Percentiles rank a stretch among this genome's conserved stretches.
phyloP scores from a whole-genome alignment of 2,888 invertebrate genomes.

The Megastigmus dorsalis region DNA sequence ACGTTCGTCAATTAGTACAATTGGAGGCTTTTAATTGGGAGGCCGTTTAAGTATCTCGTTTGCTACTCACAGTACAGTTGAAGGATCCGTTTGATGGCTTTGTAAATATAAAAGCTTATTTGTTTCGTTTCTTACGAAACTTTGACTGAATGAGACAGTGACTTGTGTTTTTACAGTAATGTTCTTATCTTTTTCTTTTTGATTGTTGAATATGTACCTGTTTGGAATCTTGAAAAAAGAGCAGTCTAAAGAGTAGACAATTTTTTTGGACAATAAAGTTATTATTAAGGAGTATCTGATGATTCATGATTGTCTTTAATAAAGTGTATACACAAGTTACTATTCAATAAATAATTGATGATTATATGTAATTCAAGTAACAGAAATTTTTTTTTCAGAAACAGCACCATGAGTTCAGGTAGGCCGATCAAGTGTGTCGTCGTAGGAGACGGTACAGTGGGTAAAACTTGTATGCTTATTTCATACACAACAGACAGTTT shows the following conservation, averaged over 20 bases:
- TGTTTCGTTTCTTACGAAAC: background rate
- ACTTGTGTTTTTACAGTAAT: too few species aligned
- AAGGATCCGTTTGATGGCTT: conserved; percentile 19
- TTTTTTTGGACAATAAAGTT: too few species aligned
- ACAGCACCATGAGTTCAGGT: conserved; percentile 87
- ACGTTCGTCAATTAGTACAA: conserved; percentile 16
- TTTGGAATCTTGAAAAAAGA: background rate
- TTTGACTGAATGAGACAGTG: background rate
- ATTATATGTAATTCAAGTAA: too few species aligned
- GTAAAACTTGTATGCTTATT: conserved; percentile 95
- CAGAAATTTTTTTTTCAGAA: conserved; percentile 42
- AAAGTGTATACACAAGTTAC: too few species aligned
- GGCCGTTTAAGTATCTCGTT: conserved; percentile 1
- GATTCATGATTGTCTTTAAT: too few species aligned
- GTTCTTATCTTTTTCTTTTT: too few species aligned
- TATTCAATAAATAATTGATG: background rate
- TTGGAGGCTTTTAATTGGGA: conserved; percentile 39
- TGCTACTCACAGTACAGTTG: background rate
- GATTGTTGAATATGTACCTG: too few species aligned
- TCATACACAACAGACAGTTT: conserved; percentile 95
- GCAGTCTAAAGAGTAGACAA: too few species aligned
- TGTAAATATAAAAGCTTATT: conserved; percentile 26
- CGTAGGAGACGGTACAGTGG: conserved; percentile 94
- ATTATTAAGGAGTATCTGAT: too few species aligned
- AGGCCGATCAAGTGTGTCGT: conserved; percentile 95